Percentiles rank a stretch among this genome's conserved stretches.
phyloP scores from a whole-genome alignment of 2,888 invertebrate genomes.

The Drosophila leonis region DNA sequence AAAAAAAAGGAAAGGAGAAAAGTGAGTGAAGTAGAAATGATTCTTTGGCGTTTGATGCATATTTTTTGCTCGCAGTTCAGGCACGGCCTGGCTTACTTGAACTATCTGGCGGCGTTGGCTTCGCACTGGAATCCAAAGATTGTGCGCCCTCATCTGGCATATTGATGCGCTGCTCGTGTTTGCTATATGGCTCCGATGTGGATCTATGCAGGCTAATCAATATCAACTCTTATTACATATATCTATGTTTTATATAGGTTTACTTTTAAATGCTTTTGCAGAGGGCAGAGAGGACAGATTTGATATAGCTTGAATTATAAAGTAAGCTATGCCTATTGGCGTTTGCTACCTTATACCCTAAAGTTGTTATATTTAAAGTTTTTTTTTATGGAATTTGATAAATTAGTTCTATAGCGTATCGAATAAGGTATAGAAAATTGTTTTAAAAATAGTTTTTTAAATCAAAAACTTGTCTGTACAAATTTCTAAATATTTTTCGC shows the following conservation, averaged over 20 bases:
- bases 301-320: too few species aligned
- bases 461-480: too few species aligned
- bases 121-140: conserved; percentile 85
- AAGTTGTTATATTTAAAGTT: too few species aligned
- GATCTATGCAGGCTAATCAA: conserved; percentile 82
- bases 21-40: conserved; percentile 4
- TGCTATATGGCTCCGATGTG: conserved; percentile 85
- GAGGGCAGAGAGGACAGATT: not conserved
- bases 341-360: too few species aligned
- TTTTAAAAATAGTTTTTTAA: too few species aligned
- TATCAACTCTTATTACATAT: not conserved
- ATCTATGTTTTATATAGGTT: not conserved
- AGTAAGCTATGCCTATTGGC: too few species aligned
- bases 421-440: too few species aligned
- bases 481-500: too few species aligned
- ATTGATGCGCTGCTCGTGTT: conserved; percentile 86
- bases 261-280: conserved; percentile 2
- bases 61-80: conserved; percentile 29
- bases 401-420: too few species aligned
- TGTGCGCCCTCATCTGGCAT: conserved; percentile 86
- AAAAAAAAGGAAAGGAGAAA: not conserved
- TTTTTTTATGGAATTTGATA: too few species aligned
- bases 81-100: conserved; percentile 86
- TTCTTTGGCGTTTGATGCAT: conserved; percentile 30
- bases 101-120: conserved; percentile 88